phyloP scores from a whole-genome alignment of 1,140 invertebrate genomes.

The Helicorthomorpha holstii region DNA sequence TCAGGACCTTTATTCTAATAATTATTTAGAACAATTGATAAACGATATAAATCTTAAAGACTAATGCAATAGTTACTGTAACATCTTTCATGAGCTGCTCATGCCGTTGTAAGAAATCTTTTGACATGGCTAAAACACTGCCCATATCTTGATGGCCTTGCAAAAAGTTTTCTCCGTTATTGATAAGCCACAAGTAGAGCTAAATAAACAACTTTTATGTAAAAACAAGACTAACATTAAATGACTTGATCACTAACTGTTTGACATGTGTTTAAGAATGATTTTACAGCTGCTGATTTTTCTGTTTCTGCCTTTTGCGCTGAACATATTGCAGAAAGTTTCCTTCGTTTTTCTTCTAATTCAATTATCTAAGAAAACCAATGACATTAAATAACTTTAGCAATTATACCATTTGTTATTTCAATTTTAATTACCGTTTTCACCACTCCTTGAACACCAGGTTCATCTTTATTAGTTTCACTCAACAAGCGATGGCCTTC shows the following conservation, averaged over 20 bases:
- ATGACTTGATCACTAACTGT: conserved; percentile 27
- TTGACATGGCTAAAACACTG: conserved; percentile 43
- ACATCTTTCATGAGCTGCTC: conserved; percentile 54
- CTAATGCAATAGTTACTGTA: conserved; percentile 31
- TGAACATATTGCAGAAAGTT: conserved; percentile 45
- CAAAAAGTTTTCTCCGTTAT: conserved; percentile 51
- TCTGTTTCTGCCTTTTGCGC: conserved; percentile 52
- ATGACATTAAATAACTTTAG: background rate
- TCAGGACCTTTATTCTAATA: conserved; percentile 45
- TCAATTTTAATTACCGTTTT: conserved; percentile 20
- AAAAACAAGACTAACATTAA: conserved; percentile 1
- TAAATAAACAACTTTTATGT: too few relatives aligned
- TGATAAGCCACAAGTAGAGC: conserved; percentile 49
- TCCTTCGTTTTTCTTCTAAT: conserved; percentile 51
- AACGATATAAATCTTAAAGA: background rate
- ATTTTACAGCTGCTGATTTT: conserved; percentile 42
- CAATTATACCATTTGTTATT: background rate
- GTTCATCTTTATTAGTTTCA: conserved; percentile 40
- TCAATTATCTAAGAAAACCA: conserved; percentile 37
- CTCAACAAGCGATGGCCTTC: conserved; percentile 56
- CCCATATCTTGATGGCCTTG: conserved; percentile 58
- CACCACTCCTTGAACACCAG: conserved; percentile 45
- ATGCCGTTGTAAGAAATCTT: conserved; percentile 57
- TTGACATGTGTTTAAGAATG: conserved; percentile 52
- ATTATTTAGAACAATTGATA: background rate